Conservation (phyloP, 2,113 vertebrate genomes). For the Apodemus speciosus region DNA sequence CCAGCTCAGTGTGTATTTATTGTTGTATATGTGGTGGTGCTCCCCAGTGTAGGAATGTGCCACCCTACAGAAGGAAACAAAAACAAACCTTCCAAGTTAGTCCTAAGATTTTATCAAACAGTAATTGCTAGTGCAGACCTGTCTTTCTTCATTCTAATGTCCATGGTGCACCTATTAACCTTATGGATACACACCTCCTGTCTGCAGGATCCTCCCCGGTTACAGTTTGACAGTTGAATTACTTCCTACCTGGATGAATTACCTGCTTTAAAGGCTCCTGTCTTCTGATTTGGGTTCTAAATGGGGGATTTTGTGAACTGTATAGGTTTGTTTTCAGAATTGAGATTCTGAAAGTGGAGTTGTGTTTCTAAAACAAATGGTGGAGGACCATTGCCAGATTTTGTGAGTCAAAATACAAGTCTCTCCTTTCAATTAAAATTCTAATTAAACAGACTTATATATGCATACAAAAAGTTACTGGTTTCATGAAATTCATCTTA, state of each 20-base stretch:
- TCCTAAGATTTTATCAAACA: not conserved
- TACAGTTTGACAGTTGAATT: conserved; percentile 11
- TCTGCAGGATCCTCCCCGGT: not conserved
- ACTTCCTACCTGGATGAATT: not conserved
- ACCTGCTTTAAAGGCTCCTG: not conserved
- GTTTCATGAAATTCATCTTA: conserved; percentile 7
- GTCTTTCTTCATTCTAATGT: not conserved
- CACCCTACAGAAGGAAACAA: not conserved
- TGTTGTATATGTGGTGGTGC: not conserved
- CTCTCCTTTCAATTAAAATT: not conserved
- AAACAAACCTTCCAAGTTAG: not conserved
- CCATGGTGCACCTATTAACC: not conserved
- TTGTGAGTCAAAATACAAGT: not conserved
- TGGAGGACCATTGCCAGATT: not conserved
- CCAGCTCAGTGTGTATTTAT: not conserved
- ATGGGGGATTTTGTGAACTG: not conserved
- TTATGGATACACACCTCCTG: not conserved
- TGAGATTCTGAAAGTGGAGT: not conserved
- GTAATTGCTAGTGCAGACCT: not conserved
- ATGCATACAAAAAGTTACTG: not conserved
- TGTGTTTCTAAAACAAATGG: not conserved
- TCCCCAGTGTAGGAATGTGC: not conserved
- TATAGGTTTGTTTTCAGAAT: not conserved
- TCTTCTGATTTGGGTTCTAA: not conserved
- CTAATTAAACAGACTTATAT: not conserved